phyloP scores from a whole-genome alignment of 2,888 invertebrate species.

The Tenthredo distinguenda region DNA sequence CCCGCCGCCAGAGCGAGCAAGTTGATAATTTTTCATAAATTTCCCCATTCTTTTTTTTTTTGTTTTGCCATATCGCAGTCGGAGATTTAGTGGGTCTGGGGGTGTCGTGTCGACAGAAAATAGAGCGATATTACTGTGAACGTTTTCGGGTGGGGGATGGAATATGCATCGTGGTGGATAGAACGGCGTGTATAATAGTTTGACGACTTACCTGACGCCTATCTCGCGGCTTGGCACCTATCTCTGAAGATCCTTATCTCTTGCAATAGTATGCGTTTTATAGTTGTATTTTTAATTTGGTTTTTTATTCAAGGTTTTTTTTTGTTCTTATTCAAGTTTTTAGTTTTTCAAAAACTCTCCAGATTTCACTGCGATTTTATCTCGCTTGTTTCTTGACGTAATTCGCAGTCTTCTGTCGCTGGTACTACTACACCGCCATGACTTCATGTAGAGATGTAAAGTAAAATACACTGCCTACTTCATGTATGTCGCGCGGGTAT shows the following conservation, averaged over 20 bases:
- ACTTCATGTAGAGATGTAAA: constrained; percentile 61
- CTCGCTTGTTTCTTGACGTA: constrained; percentile 27
- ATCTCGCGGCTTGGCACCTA: constrained; percentile 43
- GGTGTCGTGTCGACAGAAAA: not conserved
- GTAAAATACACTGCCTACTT: constrained; percentile 36
- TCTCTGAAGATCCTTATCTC: not conserved
- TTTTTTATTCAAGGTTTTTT: not conserved
- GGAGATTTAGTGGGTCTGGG: too few relatives aligned
- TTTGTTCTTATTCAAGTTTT: not conserved
- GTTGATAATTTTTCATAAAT: constrained; percentile 22
- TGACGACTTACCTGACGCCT: constrained; percentile 48
- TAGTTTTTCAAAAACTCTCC: not conserved
- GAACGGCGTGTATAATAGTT: constrained; percentile 30
- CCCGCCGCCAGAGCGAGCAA: constrained; percentile 25
- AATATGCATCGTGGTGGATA: not conserved
- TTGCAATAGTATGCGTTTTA: not conserved
- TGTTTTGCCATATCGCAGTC: not conserved
- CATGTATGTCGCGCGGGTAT: constrained; percentile 12
- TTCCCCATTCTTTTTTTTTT: not conserved
- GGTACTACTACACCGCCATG: constrained; percentile 65
- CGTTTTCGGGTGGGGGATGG: constrained; percentile 17
- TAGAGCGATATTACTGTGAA: not conserved
- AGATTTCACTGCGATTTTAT: constrained; percentile 28
- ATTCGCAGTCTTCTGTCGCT: constrained; percentile 19
- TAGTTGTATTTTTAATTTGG: not conserved